These are phyloP conservation scores for Catagonus wagneri DNA, from an alignment of 2,113 vertebrate genomes.

Conservation along the genomic window DNA sequence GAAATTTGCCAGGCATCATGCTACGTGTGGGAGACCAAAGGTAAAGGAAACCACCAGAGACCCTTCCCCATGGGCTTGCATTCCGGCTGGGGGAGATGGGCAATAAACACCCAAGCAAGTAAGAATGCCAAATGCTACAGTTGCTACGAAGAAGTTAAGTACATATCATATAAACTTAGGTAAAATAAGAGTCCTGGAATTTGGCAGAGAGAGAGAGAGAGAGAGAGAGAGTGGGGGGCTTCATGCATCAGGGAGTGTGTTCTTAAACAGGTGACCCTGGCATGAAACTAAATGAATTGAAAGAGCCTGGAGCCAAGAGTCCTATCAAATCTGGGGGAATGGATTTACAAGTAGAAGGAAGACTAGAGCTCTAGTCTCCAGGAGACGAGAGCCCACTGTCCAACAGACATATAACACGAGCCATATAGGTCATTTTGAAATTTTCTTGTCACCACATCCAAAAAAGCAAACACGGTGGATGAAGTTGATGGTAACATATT, in stretches of 20 bases:
- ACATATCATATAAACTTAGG: background rate
- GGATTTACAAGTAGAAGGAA: background rate
- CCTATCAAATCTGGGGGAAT: background rate
- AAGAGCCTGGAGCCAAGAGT: background rate
- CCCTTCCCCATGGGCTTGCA: background rate
- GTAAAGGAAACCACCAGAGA: background rate
- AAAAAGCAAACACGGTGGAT: constrained; percentile 15
- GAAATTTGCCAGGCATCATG: background rate
- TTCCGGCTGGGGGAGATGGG: background rate
- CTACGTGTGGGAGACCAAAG: background rate
- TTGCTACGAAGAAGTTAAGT: background rate
- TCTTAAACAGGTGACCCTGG: background rate
- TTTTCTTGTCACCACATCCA: background rate
- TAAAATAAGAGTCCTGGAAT: background rate
- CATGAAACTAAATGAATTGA: background rate
- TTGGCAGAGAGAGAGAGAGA: background rate
- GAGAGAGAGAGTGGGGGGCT: background rate
- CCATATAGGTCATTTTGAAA: background rate
- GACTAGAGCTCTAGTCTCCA: background rate
- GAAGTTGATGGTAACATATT: constrained; percentile 23
- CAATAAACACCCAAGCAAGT: background rate
- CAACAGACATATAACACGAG: background rate
- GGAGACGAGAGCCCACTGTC: background rate
- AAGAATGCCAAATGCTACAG: background rate
- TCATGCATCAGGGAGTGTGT: background rate